Evolutionary conservation across 2,888 invertebrate genomes (phyloP), one percentile per base, ranked within the genome.

Genomic region (Dyspetes luteomarginatus): DNA sequence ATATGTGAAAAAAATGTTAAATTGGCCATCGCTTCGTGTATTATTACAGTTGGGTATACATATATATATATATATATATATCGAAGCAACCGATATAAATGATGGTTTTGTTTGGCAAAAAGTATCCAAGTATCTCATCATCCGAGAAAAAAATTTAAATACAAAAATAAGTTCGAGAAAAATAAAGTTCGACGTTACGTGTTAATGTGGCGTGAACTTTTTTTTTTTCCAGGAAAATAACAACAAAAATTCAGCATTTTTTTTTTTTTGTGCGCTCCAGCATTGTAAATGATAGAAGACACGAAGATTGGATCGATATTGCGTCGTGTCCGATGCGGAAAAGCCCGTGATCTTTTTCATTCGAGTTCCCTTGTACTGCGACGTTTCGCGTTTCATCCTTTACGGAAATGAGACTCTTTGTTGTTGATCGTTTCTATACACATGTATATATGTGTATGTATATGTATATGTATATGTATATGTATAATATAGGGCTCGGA

Each of bases 341-440:
- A 58, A 36, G 22, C 55, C n/a, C 43, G 9, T n/a, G 65, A 74
- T 74, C 74, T 24, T 67, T 74, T 65, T 67, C 58, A 15, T 7
- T 15, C 26, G 30, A 12, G 5, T 58, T 17, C 7, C 26, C n/a
- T 24, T 26, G 22, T 30, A n/a, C 56, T 55, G 26, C 26, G 48
- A 48, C 56, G 65, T 74, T 65, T 48, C 58, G 52, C n/a, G 12
- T 55, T 74, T 74, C 12, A 26, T 22, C 22, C 52, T 36, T 28
- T 17, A 48, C 56, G 65, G 58, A 74, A 74, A 74, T 65, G 19
- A 65, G 24, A 24, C 12, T 24, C 41, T 64, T 22, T 43, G 28
- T 48, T 58, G 45, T 19, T 12, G 19, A 24, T 72, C 73, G 55
- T 55, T 28, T 17, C n/a, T 55, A 9, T 5, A 4, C 4, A 17